These are phyloP conservation scores for Nasonia oneida DNA, from an alignment of 2,888 invertebrate species.

Conservation along the genomic window DNA sequence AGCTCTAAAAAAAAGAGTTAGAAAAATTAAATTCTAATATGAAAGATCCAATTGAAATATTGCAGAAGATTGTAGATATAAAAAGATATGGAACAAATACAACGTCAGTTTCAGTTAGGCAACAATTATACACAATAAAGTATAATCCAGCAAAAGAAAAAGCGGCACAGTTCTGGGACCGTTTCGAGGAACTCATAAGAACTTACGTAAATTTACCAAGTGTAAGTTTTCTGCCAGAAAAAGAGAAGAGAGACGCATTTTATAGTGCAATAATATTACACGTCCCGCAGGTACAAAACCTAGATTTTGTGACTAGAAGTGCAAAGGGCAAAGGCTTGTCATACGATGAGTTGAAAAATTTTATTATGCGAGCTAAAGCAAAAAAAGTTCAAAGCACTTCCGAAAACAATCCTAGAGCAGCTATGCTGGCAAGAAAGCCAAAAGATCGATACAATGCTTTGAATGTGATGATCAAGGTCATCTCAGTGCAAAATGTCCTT, in stretches of 20 bases:
- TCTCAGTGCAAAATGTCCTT: too few relatives aligned
- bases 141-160: background rate
- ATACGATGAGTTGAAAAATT: too few relatives aligned
- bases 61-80: slow-evolving; percentile 45
- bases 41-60: slow-evolving; percentile 52
- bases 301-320: background rate
- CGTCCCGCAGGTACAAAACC: background rate
- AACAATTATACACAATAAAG: slow-evolving; percentile 47
- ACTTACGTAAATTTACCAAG: slow-evolving; percentile 9
- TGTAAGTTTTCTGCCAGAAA: slow-evolving; percentile 38
- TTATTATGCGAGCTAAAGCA: background rate
- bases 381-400: background rate
- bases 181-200: too few relatives aligned
- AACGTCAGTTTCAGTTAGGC: slow-evolving; percentile 34
- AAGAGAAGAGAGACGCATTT: slow-evolving; percentile 24
- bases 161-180: too few relatives aligned
- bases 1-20: too few relatives aligned
- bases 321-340: too few relatives aligned
- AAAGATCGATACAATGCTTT: too few relatives aligned
- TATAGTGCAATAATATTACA: background rate
- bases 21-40: slow-evolving; percentile 7
- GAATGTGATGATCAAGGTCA: too few relatives aligned
- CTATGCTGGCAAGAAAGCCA: background rate
- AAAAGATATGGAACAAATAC: too few relatives aligned
- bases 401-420: background rate